A percentile compares a stretch with the other conserved stretches of the same genome.
These are phyloP conservation scores for Cyprinodon diabolis DNA, from an alignment of 2,797 vertebrate genomes.

Conservation along the genomic window DNA sequence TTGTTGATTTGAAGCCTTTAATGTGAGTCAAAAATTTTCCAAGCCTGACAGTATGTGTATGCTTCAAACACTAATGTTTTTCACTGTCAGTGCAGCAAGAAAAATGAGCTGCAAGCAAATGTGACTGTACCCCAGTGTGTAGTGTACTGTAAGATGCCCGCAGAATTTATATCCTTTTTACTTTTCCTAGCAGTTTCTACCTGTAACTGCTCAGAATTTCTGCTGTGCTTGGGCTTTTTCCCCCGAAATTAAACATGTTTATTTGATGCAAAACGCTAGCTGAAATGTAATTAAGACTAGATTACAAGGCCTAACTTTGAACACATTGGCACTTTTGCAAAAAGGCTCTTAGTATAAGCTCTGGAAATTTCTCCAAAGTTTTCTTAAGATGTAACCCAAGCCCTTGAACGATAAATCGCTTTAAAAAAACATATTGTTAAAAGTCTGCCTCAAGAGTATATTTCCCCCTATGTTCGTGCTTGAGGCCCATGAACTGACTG, in stretches of 20 bases:
- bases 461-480: conserved; percentile 27
- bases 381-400: background rate
- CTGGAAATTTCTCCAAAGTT: conserved; percentile 2
- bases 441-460: conserved; percentile 11
- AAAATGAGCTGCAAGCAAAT: conserved; percentile 61
- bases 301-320: conserved; percentile 42
- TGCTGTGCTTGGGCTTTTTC: conserved; percentile 29
- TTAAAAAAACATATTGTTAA: conserved; percentile 25
- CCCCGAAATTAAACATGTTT: conserved; percentile 40
- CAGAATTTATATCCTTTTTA: conserved; percentile 45
- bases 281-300: conserved; percentile 40
- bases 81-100: conserved; percentile 39
- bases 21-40: conserved; percentile 40
- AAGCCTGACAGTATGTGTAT: conserved; percentile 23
- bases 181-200: background rate
- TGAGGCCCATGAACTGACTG: conserved; percentile 61
- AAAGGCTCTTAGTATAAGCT: conserved; percentile 3
- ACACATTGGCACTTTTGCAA: conserved; percentile 14
- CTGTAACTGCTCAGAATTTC: conserved; percentile 26
- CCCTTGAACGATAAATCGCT: background rate
- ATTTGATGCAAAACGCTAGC: conserved; percentile 34
- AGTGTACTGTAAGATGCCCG: conserved; percentile 65
- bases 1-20: conserved; percentile 45
- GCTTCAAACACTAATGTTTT: conserved; percentile 53
- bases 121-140: conserved; percentile 66